phyloP scores from a whole-genome alignment of 2,113 vertebrate genomes.

The Trachemys scripta region DNA sequence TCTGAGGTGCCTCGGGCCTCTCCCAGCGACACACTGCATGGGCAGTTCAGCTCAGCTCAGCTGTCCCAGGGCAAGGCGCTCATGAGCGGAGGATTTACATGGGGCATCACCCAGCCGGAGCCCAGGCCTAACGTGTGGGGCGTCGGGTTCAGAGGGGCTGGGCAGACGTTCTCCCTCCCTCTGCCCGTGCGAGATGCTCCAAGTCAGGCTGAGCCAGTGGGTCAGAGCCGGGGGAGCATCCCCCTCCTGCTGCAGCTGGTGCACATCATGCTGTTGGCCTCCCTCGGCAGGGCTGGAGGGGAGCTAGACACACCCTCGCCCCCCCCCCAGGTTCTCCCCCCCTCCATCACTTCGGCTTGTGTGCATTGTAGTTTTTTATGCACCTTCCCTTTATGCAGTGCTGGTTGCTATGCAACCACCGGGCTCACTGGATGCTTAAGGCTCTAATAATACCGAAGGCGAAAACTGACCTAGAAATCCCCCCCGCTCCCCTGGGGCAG shows the following conservation, averaged over 20 bases:
- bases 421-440: conserved; percentile 69
- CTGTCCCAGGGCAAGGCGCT: too few relatives aligned
- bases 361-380: neutral
- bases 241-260: too few relatives aligned
- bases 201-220: neutral
- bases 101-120: neutral
- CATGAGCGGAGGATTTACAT: too few relatives aligned
- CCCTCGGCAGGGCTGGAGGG: neutral
- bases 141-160: neutral
- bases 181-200: rapidly evolving
- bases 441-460: conserved; percentile 68
- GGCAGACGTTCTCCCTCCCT: rapidly evolving
- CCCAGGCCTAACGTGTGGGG: neutral
- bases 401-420: conserved; percentile 74
- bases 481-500: neutral
- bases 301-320: neutral
- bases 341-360: neutral
- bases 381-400: conserved; percentile 59
- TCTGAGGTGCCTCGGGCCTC: too few relatives aligned
- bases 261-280: neutral
- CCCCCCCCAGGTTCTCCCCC: neutral
- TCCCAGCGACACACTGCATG: too few relatives aligned
- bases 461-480: conserved; percentile 73
- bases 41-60: too few relatives aligned
- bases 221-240: too few relatives aligned